phyloP scores from a whole-genome alignment of 2,888 invertebrate species.

The Terebella lapidaria region DNA sequence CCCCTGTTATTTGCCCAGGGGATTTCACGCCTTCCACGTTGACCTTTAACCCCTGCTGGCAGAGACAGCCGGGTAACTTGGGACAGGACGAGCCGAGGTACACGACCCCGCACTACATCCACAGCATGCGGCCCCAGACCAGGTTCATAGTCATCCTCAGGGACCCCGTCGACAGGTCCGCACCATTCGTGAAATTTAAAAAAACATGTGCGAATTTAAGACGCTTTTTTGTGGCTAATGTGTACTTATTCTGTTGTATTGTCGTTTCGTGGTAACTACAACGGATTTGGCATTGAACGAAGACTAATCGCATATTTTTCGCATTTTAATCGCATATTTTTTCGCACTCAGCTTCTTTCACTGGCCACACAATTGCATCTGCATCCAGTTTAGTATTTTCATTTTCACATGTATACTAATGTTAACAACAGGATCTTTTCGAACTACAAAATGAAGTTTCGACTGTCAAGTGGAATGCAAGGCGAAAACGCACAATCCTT shows the following conservation, averaged over 20 bases:
- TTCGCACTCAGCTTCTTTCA: too few species aligned
- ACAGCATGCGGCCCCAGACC: background rate
- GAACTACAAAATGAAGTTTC: background rate
- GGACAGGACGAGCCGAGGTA: background rate
- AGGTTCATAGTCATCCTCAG: constrained; percentile 6
- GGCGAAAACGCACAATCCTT: background rate
- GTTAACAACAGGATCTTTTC: background rate
- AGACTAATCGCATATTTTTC: too few species aligned
- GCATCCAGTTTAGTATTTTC: too few species aligned
- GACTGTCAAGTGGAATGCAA: background rate
- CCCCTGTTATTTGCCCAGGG: too few species aligned
- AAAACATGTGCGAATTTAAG: background rate
- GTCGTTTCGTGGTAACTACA: background rate
- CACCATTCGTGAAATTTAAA: too few species aligned
- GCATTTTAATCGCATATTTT: too few species aligned
- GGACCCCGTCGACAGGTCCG: constrained; percentile 4
- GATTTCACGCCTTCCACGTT: constrained; percentile 2
- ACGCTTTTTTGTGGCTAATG: too few species aligned
- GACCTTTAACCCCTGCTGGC: constrained; percentile 3
- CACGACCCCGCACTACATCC: background rate
- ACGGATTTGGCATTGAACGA: too few species aligned
- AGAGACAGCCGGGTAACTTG: background rate
- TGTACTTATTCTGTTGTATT: too few species aligned
- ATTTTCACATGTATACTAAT: too few species aligned
- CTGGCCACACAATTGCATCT: too few species aligned